Conservation (phyloP, 2,888 invertebrate species). For the Teleogryllus oceanicus region DNA sequence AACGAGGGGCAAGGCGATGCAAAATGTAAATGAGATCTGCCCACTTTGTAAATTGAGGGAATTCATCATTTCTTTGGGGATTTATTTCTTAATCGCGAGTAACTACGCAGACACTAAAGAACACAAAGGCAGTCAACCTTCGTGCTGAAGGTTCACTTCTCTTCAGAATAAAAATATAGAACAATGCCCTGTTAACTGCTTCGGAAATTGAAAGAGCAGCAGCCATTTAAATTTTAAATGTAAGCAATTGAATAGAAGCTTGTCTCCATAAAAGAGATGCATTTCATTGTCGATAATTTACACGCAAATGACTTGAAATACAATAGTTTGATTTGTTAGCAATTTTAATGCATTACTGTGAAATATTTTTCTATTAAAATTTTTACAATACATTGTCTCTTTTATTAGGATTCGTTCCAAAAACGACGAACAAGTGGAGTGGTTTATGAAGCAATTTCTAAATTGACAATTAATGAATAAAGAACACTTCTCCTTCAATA, state of each 20-base stretch:
- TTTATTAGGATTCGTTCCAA: not conserved
- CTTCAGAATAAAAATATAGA: conserved; percentile 6
- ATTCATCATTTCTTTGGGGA: not conserved
- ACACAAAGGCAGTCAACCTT: not conserved
- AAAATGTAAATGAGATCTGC: not conserved
- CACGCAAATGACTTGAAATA: not conserved
- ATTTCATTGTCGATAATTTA: not conserved
- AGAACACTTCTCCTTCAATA: not conserved
- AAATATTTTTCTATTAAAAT: not conserved
- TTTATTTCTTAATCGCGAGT: not conserved
- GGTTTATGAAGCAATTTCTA: not conserved
- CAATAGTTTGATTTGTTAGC: not conserved
- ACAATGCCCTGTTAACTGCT: not conserved
- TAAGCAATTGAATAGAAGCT: not conserved
- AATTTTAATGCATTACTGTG: not conserved
- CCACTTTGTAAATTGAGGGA: not conserved
- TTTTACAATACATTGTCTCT: not conserved
- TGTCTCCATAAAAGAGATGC: not conserved
- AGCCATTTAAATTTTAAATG: not conserved
- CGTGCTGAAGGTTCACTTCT: not conserved
- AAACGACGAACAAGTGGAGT: not conserved
- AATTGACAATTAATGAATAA: not conserved
- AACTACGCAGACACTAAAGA: conserved; percentile 6
- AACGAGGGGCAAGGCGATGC: not conserved
- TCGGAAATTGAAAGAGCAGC: not conserved